phyloP scores from a whole-genome alignment of 2,113 vertebrate genomes.

The Phrynosoma platyrhinos region DNA sequence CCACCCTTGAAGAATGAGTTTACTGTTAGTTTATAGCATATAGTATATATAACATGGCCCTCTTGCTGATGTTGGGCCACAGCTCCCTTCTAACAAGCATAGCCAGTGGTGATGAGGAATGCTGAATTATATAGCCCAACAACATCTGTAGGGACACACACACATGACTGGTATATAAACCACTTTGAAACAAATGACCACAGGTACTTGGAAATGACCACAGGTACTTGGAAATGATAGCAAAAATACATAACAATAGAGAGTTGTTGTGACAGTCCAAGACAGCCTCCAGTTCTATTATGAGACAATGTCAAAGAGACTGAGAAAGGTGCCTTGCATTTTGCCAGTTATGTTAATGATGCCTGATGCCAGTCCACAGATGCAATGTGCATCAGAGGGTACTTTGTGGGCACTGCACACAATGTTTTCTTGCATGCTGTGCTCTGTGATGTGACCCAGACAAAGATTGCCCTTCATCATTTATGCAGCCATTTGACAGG shows the following conservation, averaged over 20 bases:
- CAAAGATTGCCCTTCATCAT: slow-evolving; percentile 6
- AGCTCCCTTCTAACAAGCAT: too few relatives aligned
- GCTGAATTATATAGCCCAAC: too few relatives aligned
- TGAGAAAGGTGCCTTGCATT: rapidly evolving
- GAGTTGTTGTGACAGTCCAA: slow-evolving; percentile 29
- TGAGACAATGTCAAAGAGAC: slow-evolving; percentile 27
- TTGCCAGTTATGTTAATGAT: slow-evolving; percentile 3
- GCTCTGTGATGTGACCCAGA: neutral
- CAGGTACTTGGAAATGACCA: slow-evolving; percentile 2
- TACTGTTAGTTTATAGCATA: too few relatives aligned
- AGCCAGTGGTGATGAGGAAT: too few relatives aligned
- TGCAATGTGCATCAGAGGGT: neutral
- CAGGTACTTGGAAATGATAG: neutral
- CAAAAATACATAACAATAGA: neutral
- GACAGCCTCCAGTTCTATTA: slow-evolving; percentile 45
- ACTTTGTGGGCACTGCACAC: neutral
- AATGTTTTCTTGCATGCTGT: slow-evolving; percentile 33
- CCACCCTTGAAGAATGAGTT: too few relatives aligned
- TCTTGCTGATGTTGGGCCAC: too few relatives aligned
- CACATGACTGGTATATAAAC: neutral
- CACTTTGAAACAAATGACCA: slow-evolving; percentile 26
- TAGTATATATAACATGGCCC: too few relatives aligned
- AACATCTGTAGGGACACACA: too few relatives aligned
- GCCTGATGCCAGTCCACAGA: slow-evolving; percentile 27
- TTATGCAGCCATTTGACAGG: slow-evolving; percentile 1